Base-by-base conservation (phyloP, 2,113 vertebrate genomes). In the Cinclus mexicanus region DNA sequence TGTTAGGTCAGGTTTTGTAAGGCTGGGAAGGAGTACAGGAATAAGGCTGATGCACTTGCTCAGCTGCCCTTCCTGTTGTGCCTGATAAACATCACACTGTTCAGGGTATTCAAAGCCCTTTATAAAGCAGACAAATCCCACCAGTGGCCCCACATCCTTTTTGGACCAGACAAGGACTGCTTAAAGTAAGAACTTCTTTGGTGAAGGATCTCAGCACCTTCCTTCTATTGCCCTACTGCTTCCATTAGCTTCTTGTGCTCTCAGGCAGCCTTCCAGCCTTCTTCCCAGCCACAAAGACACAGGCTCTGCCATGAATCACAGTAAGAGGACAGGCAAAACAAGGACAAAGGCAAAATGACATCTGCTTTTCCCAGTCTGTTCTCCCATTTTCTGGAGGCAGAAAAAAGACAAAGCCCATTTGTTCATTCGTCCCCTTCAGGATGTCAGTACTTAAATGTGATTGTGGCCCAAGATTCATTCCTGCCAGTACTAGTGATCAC, bases 61-160 rank as follows among this genome's bases (percentile, higher is more conserved):
- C 1, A 4, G 31, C 22, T 2, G 2, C 15, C 14, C 13, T 19
- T 83, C 31, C 41, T 2, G 0, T 22, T 85, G 61, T 74, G 17
- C 37, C 41, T 56, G 12, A 31, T 44, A 63, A 86, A 55, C 18
- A 79, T 4, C 23, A 42, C 0, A 7, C 18, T 55, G 6, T 15
- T 47, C 26, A 44, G 44, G 24, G 49, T 47, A 47, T 56, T 26
- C 29, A 64, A 92, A 84, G 24, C 21, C 24, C 15, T 70, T 78
- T 11, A 83, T 7, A 75, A 70, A 87, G 55, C 31, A 79, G 31
- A 31, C 1, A 46, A 42, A 37, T 23, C 23, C 87, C 75, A 68
- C 26, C 35, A 86, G 49, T 29, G 20, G 14, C 49, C 53, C 83
- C 57, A 31, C 0, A 1, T n/a, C 49, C 33, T 64, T 42, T 25